phyloP scores from a whole-genome alignment of 2,797 vertebrate species.

The Thalassophryne amazonica region DNA sequence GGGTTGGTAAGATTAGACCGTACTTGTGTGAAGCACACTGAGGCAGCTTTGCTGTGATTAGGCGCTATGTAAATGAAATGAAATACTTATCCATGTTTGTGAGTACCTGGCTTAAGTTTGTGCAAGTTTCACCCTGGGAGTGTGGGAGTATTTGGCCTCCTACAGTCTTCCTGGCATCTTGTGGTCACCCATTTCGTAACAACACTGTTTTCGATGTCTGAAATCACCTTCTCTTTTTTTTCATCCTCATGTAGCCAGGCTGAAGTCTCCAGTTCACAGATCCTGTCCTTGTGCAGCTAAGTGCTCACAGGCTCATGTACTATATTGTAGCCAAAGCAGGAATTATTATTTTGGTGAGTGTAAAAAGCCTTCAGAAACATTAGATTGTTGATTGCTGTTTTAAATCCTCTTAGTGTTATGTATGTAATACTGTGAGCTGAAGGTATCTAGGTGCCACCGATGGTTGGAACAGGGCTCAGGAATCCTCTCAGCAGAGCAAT shows the following conservation, averaged over 20 bases:
- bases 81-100: no score
- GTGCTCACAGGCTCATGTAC: slow-evolving; percentile 27
- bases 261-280: slow-evolving; percentile 38
- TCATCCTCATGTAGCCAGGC: slow-evolving; percentile 24
- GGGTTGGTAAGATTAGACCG: no score
- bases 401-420: slow-evolving; percentile 9
- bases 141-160: slow-evolving; percentile 2
- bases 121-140: no score
- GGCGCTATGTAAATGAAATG: no score
- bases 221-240: slow-evolving; percentile 7
- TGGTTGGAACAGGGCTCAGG: slow-evolving; percentile 14
- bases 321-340: slow-evolving; percentile 23
- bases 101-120: no score
- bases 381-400: slow-evolving; percentile 14
- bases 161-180: slow-evolving; percentile 11
- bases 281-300: slow-evolving; percentile 29
- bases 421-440: slow-evolving; percentile 17
- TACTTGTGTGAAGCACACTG: no score
- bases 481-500: slow-evolving; percentile 34
- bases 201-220: neutral
- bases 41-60: no score
- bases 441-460: slow-evolving; percentile 28
- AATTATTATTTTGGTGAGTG: slow-evolving; percentile 27
- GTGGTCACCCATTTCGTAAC: slow-evolving; percentile 5
- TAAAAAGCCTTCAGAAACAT: slow-evolving; percentile 21